These are phyloP conservation scores for Rhagologus leucostigma DNA, from an alignment of 2,113 vertebrate species.

Conservation along the genomic window DNA sequence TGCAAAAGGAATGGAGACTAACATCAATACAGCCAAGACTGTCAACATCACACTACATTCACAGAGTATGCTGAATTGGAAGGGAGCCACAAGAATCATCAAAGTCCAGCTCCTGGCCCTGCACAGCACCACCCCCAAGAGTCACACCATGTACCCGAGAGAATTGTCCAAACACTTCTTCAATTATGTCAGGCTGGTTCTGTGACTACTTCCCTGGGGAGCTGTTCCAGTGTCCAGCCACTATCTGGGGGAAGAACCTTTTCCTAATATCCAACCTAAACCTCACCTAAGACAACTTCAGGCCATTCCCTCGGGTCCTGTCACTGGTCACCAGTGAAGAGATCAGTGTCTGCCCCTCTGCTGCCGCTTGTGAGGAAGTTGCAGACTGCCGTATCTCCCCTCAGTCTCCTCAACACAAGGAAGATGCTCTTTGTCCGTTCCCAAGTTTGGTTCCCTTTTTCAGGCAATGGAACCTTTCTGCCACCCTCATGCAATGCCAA, in stretches of 20 bases:
- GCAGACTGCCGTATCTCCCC: background rate
- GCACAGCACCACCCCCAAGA: background rate
- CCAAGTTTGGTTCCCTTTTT: background rate
- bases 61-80: background rate
- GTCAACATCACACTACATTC: background rate
- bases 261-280: background rate
- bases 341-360: background rate
- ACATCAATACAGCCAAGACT: background rate
- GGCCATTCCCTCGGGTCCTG: rapidly evolving
- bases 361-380: background rate
- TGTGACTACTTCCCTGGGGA: background rate
- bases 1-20: background rate
- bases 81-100: background rate
- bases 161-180: rapidly evolving
- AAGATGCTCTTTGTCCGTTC: background rate
- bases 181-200: background rate
- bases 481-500: background rate
- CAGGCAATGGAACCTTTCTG: background rate
- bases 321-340: background rate
- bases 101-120: background rate
- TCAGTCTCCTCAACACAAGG: background rate
- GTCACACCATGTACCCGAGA: rapidly evolving
- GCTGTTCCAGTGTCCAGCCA: background rate
- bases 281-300: background rate
- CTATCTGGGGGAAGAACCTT: background rate